Base-by-base conservation (phyloP, 2,797 vertebrate genomes). In the Podargus strigoides region DNA sequence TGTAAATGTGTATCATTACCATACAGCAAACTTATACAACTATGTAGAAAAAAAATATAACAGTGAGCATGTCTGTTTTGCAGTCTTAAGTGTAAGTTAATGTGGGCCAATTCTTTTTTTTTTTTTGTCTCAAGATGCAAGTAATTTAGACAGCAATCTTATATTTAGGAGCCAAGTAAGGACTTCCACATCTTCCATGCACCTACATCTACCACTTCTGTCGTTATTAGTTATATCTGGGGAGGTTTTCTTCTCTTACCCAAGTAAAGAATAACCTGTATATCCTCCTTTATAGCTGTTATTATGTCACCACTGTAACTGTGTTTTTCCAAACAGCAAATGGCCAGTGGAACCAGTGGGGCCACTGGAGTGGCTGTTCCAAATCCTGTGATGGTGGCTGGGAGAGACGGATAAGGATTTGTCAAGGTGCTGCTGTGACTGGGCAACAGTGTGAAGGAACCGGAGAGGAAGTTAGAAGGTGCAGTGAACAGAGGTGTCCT, bases 291-390 rank as follows among this genome's bases (percentile, higher is more conserved):
- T 68, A 42, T 44, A 34, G 53, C 20, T 53, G 20, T 44, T 7
- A 34, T 47, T 50, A 34, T 87, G 17, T 90, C 37, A 32, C 11
- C n/a, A 12, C 23, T 50, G 22, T 59, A 87, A 96, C 50, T 49
- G 0, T 53, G 4, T 96, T 96, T 96, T 93, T 96, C 88, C 68
- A 46, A 86, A 84, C 94, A 99, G 99, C 99, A 76, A 99, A 99
- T 44, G 99, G 99, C 42, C 99, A 99, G 89, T 99, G 99, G 99
- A 99, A 99, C 92, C 99, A 98, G 15, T 99, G 99, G 99, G 99
- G 98, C 30, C 99, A 99, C 4, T 99, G 99, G 99, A 99, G 99
- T 62, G 99, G 99, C 77, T 99, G 99, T 94, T 99, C 99, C 32
- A 99, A 99, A 76, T 99, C 99, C 23, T 99, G 99, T 10, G 99